These are phyloP conservation scores for Diarsia brunnea DNA, from an alignment of 2,888 invertebrate genomes.

Conservation along the genomic window DNA sequence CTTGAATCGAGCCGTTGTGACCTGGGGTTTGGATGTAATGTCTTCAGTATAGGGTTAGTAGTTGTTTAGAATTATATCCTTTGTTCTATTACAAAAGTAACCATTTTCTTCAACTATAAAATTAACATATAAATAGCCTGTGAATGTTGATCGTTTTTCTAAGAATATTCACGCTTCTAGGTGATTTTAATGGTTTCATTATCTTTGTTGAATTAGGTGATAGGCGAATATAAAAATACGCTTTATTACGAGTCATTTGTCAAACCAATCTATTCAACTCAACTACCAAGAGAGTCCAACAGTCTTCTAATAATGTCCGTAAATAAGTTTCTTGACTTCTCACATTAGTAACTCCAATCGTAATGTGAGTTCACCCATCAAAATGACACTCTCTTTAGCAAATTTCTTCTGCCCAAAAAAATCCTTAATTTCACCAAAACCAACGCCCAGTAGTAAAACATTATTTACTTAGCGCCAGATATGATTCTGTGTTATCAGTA, in stretches of 20 bases:
- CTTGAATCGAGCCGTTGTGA: conserved; percentile 57
- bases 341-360: background rate
- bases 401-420: conserved; percentile 13
- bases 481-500: conserved; percentile 46
- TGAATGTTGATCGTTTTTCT: background rate
- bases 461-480: conserved; percentile 48
- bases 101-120: background rate
- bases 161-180: background rate
- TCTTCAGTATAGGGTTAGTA: conserved; percentile 50
- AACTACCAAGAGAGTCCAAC: background rate
- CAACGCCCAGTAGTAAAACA: conserved; percentile 39
- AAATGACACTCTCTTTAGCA: background rate
- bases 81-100: background rate
- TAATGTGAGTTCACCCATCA: background rate
- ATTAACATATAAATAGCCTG: conserved; percentile 1
- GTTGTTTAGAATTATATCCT: background rate
- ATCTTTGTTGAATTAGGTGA: conserved; percentile 7
- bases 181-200: conserved; percentile 2
- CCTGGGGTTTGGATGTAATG: conserved; percentile 32
- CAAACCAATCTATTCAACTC: background rate
- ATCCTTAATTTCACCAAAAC: conserved; percentile 16
- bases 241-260: background rate
- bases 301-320: background rate
- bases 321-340: background rate
- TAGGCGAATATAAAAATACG: background rate